Evolutionary conservation across 1,140 invertebrate species (phyloP), one percentile per base, ranked within the genome.

Genomic region (Caerostris extrusa): DNA sequence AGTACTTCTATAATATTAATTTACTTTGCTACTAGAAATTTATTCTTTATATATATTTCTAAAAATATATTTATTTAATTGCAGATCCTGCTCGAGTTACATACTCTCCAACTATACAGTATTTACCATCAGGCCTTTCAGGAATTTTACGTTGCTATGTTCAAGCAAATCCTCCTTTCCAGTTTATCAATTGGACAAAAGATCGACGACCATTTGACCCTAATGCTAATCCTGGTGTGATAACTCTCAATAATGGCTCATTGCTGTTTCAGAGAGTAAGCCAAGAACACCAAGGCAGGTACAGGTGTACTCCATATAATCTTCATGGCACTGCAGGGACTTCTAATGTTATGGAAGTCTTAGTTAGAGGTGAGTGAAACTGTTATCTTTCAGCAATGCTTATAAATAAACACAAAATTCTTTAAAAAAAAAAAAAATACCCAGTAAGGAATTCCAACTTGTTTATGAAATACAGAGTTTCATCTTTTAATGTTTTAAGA

Each of bases 91-190:
- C 98, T 81, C 98, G 98, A 97, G 98, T 99, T 95, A 98, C 98
- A 87, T 99, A 98, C 95, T 99, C 98, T 67, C 98, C 98, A 69
- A 98, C 98, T 87, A 97, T 98, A 92, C 98, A 99, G 95, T 99
- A 99, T 95, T 97, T 99, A 95, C 98, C 99, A 55, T 98, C 98
- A 95, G 97, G 98, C 56, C 96, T 99, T 95, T 98, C 98, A 64
- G 98, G 98, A 57, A 98, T 99, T 91, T 98, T 99, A n/a, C 98
- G 98, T 95, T 99, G 99, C 96, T 98, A 98, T 96, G 98, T 99
- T 95, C 99, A 99, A 96, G 98, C 98, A 34, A 99, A 99, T 96
- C 99, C 99, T 7, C 98, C 98, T 50, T 97, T 99, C 93, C 98
- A 98, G 95, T 98, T 99, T 96, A 98, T 99, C 60, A 98, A 98